Percentiles rank a stretch among this genome's conserved stretches.
Evolutionary conservation across 1,140 invertebrate species (phyloP).

Genomic region (Magallana ariakensis): DNA sequence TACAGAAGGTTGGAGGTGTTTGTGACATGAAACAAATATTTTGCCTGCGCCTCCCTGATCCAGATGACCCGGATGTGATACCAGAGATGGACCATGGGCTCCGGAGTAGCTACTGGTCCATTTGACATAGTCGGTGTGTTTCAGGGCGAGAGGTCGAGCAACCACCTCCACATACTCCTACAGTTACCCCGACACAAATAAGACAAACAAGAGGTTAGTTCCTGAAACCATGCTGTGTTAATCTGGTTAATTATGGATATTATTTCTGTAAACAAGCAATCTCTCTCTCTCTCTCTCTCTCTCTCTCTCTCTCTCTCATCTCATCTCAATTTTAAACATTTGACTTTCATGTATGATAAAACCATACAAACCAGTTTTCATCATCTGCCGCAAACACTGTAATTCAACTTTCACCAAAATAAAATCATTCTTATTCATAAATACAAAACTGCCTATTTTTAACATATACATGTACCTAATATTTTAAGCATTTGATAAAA

Average conservation of each 20-base stretch:
- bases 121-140: constrained; percentile 67
- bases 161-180: constrained; percentile 80
- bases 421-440: too few relatives aligned
- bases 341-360: too few relatives aligned
- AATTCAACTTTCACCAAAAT: too few relatives aligned
- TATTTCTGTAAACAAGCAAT: not conserved
- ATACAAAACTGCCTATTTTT: too few relatives aligned
- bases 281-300: not conserved
- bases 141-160: constrained; percentile 77
- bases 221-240: not conserved
- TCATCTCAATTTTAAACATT: too few relatives aligned
- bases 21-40: constrained; percentile 21
- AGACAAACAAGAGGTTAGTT: constrained; percentile 12
- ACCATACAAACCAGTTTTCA: too few relatives aligned
- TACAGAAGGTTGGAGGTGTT: not conserved
- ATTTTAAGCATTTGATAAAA: too few relatives aligned
- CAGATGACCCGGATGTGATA: constrained; percentile 53
- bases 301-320: not conserved
- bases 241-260: not conserved
- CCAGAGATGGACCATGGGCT: constrained; percentile 67
- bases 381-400: too few relatives aligned
- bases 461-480: too few relatives aligned
- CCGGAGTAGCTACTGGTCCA: constrained; percentile 79
- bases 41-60: not conserved
- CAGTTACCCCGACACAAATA: not conserved